Conservation (phyloP, 2,797 vertebrate genomes). For the Phrynocephalus guinanensis region DNA sequence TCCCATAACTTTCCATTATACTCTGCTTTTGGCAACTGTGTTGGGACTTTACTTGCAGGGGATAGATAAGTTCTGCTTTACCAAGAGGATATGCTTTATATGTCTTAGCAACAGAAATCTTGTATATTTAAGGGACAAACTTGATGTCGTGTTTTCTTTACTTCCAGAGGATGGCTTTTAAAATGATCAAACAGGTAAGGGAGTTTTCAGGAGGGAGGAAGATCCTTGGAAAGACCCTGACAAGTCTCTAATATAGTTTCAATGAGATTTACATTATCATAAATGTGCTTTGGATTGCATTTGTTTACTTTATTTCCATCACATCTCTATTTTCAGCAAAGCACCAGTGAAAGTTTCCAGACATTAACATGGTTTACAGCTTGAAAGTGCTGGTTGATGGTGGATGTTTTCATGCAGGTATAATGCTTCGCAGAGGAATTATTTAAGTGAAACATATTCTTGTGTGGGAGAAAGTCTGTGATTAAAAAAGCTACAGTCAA, state of each 20-base stretch:
- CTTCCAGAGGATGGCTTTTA: background rate
- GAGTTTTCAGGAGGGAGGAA: background rate
- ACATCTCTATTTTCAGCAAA: background rate
- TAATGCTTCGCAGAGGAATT: background rate
- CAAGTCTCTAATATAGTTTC: background rate
- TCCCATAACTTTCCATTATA: too few species aligned
- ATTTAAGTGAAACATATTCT: background rate
- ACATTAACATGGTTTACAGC: background rate
- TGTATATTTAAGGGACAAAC: background rate
- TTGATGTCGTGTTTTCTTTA: constrained; percentile 8
- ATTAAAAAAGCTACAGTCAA: too few species aligned
- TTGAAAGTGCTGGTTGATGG: background rate
- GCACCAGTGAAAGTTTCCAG: background rate
- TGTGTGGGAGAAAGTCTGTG: too few species aligned
- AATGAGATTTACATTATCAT: background rate
- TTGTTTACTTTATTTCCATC: background rate
- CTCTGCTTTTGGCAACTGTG: too few species aligned
- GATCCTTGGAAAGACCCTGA: background rate
- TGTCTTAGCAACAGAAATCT: background rate
- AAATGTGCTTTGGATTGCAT: background rate
- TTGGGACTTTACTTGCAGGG: too few species aligned
- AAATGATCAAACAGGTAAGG: background rate
- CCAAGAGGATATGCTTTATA: background rate
- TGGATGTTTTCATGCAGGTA: too few species aligned
- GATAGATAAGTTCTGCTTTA: too few species aligned